A percentile compares a stretch with the other conserved stretches of the same genome.
Evolutionary conservation across 2,888 invertebrate species (phyloP).

Genomic region (Eretmocerus hayati): DNA sequence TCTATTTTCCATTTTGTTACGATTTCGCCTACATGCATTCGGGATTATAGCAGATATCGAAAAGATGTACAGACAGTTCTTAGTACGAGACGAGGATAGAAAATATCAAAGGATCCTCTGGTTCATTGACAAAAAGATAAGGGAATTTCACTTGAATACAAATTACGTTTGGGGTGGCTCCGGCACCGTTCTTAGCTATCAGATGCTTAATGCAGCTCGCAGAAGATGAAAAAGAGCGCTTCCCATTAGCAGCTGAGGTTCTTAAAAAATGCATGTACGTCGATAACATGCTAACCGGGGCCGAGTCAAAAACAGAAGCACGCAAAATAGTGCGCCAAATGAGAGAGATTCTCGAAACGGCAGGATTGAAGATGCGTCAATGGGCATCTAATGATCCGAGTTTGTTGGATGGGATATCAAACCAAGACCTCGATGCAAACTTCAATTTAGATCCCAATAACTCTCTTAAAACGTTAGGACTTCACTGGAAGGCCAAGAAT

Average conservation of each 20-base stretch:
- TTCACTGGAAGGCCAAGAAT: background rate
- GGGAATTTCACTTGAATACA: background rate
- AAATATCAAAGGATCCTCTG: slow-evolving; percentile 5
- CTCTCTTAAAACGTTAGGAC: slow-evolving; percentile 2
- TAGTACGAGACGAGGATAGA: background rate
- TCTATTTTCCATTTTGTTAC: background rate
- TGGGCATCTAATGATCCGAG: background rate
- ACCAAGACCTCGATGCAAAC: background rate
- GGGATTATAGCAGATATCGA: background rate
- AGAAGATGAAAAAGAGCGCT: background rate
- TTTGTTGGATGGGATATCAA: background rate
- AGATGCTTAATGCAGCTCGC: slow-evolving; percentile 4
- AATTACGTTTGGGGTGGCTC: background rate
- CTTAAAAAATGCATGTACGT: slow-evolving; percentile 2
- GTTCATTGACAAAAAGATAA: background rate
- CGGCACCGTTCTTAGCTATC: background rate
- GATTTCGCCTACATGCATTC: background rate
- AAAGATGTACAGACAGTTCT: slow-evolving; percentile 5
- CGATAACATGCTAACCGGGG: background rate
- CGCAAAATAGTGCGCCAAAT: background rate
- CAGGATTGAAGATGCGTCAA: background rate
- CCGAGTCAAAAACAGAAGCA: background rate
- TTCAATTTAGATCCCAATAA: background rate
- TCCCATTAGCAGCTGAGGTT: background rate
- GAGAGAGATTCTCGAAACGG: background rate